Base-by-base conservation (phyloP, 2,888 invertebrate species). In the Cantharis rufa region DNA sequence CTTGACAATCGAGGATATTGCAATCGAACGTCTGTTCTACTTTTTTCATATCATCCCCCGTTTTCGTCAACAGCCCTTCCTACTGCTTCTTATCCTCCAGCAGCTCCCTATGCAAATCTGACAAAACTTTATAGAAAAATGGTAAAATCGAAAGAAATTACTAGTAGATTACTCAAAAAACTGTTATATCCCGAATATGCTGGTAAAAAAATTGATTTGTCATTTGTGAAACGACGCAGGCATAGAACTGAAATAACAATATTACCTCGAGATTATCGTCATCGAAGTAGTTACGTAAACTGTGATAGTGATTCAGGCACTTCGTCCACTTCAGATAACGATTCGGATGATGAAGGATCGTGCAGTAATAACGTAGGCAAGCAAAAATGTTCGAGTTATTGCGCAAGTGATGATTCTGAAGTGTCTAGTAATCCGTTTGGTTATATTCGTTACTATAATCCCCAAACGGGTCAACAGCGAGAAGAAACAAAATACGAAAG, bases 21-120 rank as follows among this genome's bases (percentile, higher is more conserved):
- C 86, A 90, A 88, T 81, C 89, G 90, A 80, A 88, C 89, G 79
- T 90, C 91, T 81, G 87, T 91, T 78, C 86, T 90, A 82, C 87
- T 87, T 81, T 90, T 89, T 85, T 82, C 78, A 77, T 82, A 83
- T 62, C 70, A 76, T 69, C 82, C 85, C 70, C 82, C 83, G 66
- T 76, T 83, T 72, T 82, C 84, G 74, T 89, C 91, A 87, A 90
- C 90, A 85, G 92, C 92, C 73, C 89, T 93, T 84, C 94, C 94
- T 80, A 93, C 94, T 81, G 91, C 92, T 88, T 93, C 92, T 88
- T 94, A 93, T 89, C 94, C 93, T 85, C 91, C 93, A 83, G 92
- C 94, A 81, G 93, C 94, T 70, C 95, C 95, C 24, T 95, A 94
- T 88, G 92, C 93, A 82, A 93, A 93, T 80, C 90, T 96, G 80